Conservation (phyloP, 2,888 invertebrate genomes). For the Masnerella sp. region DNA sequence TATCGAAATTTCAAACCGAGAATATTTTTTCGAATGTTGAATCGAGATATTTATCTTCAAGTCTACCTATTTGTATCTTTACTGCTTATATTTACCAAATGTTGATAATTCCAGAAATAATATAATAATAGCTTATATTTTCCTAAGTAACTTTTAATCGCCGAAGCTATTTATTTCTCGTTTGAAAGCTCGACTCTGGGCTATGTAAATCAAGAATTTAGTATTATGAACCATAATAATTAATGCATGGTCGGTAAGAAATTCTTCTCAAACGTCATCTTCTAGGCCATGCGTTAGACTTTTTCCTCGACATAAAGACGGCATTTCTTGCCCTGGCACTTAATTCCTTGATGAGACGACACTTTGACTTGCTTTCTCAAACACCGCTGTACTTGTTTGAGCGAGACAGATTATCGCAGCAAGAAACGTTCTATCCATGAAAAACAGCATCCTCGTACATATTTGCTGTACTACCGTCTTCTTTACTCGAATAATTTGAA, state of each 20-base stretch:
- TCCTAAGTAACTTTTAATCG: constrained; percentile 8
- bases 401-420: constrained; percentile 35
- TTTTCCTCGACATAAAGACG: constrained; percentile 29
- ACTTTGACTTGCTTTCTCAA: constrained; percentile 57
- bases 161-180: constrained; percentile 6
- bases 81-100: no score
- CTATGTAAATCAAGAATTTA: constrained; percentile 12
- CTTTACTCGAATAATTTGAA: no score
- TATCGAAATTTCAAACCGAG: no score
- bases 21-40: no score
- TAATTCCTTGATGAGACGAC: constrained; percentile 58
- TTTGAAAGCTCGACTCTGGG: neutral
- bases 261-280: constrained; percentile 23
- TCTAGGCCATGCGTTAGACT: constrained; percentile 31
- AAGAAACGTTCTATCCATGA: constrained; percentile 28
- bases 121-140: neutral
- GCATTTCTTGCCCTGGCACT: constrained; percentile 42
- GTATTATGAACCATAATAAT: constrained; percentile 34
- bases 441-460: no score
- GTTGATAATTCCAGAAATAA: no score
- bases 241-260: constrained; percentile 23
- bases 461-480: no score
- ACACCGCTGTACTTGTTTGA: constrained; percentile 46
- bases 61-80: no score
- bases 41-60: no score